A percentile compares a stretch with the other conserved stretches of the same genome.
phyloP scores from a whole-genome alignment of 2,888 invertebrate species.

The Parnassius smintheus region DNA sequence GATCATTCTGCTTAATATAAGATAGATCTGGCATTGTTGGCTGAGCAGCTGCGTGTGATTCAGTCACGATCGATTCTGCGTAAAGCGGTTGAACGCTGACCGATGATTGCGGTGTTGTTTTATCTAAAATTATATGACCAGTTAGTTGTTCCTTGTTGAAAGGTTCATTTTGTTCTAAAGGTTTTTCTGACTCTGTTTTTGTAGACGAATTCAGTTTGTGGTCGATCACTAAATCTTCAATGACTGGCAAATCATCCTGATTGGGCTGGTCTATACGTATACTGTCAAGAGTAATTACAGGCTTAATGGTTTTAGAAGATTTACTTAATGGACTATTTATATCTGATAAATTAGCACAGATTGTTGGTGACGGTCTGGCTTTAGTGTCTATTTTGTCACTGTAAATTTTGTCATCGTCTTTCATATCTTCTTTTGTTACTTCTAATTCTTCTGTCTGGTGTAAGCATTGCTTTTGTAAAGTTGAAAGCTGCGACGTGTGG shows the following conservation, averaged over 20 bases:
- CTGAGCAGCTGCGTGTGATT: conserved; percentile 41
- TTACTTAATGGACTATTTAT: no score
- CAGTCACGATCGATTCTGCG: conserved; percentile 48
- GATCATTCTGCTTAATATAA: conserved; percentile 52
- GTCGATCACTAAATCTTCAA: no score
- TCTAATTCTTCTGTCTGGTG: background rate
- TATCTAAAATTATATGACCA: conserved; percentile 39
- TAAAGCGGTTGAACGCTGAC: conserved; percentile 48
- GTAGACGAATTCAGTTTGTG: background rate
- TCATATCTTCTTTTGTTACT: background rate
- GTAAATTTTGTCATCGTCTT: background rate
- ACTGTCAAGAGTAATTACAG: no score
- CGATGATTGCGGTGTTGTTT: conserved; percentile 42
- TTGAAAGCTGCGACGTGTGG: conserved; percentile 11
- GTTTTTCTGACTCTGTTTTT: background rate
- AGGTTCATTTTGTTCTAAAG: background rate
- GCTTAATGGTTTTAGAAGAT: no score
- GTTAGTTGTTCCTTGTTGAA: conserved; percentile 28
- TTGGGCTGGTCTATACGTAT: no score
- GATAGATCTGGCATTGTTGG: conserved; percentile 46
- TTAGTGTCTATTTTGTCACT: background rate
- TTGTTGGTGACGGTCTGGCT: background rate
- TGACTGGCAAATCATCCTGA: no score
- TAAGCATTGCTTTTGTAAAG: conserved; percentile 1
- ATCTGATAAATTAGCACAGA: no score